Conservation (phyloP, 2,888 invertebrate genomes). For the Actias luna region DNA sequence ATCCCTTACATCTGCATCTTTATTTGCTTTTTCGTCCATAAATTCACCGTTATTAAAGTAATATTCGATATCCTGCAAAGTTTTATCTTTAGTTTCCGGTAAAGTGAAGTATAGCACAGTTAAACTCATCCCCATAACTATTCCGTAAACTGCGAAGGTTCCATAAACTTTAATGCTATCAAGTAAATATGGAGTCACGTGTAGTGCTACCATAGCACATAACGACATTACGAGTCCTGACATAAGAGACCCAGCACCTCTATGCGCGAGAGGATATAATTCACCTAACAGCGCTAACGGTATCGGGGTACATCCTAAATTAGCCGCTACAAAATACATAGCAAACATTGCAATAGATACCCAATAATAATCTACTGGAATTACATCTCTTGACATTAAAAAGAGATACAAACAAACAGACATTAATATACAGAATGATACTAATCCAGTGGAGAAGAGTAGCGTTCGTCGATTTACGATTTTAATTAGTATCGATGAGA, state of each 20-base stretch:
- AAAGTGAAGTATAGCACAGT: slow-evolving; percentile 35
- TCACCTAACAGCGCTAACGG: slow-evolving; percentile 48
- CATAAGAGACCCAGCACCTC: slow-evolving; percentile 40
- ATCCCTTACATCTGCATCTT: slow-evolving; percentile 28
- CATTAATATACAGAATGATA: slow-evolving; percentile 37
- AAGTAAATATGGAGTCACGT: slow-evolving; percentile 44
- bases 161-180: slow-evolving; percentile 47
- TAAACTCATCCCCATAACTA: slow-evolving; percentile 30
- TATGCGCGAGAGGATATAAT: slow-evolving; percentile 46
- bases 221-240: slow-evolving; percentile 43
- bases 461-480: slow-evolving; percentile 45
- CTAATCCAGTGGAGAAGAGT: slow-evolving; percentile 42
- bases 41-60: slow-evolving; percentile 44
- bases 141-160: slow-evolving; percentile 55
- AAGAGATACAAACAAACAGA: slow-evolving; percentile 37
- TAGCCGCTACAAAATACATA: slow-evolving; percentile 44
- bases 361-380: slow-evolving; percentile 35
- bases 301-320: slow-evolving; percentile 52
- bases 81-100: slow-evolving; percentile 44
- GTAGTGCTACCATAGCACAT: slow-evolving; percentile 35
- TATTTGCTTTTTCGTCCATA: slow-evolving; percentile 30
- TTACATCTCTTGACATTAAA: slow-evolving; percentile 31
- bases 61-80: slow-evolving; percentile 44
- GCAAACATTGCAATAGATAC: slow-evolving; percentile 39
- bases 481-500: slow-evolving; percentile 44